Base-by-base conservation (phyloP, 2,797 vertebrate species). In the Sitta carolinensis region DNA sequence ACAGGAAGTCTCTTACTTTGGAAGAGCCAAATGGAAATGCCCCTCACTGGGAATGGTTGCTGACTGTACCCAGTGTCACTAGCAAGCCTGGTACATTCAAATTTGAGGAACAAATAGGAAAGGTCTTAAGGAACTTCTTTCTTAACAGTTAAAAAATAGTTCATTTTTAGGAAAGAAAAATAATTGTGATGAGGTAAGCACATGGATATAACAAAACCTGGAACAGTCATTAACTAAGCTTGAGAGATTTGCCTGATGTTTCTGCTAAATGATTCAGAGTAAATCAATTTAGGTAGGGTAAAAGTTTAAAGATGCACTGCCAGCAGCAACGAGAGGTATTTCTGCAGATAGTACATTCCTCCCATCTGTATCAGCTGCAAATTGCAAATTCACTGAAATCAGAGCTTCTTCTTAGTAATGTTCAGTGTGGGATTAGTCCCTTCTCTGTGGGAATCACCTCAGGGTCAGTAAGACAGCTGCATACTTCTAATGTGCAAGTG, bases 1-100 rank as follows among this genome's bases (percentile, higher is more conserved):
- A 12, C 21, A 27, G 25, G 10, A 55, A 19, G 7, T 43, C 21
- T 86, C 50, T 80, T 82, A 14, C 20, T 81, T 74, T 58, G 50
- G 38, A 57, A 57, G 54, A 81, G 11, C 30, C n/a, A 27, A 20
- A 20, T 52, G n/a, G 34, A 79, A 76, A 47, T 2, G 12, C 17
- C 26, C 26, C 29, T 76, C 1, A 0, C 25, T 3, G 6, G 27
- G 29, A 68, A 10, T 1, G 1, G 29, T 6, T 25, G 5, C 26
- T 54, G n/a, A 4, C 40, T 80, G 40, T 3, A 1, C 16, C 52
- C 2, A 10, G 17, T 69, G 16, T 57, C 36, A 36, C 36, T 36
- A 51, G 83, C 64, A 84, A 68, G 25, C 15, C 43, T 6, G 3
- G 5, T 59, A 13, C 1, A 5, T 19, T 50, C 18, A 9, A 7